These are phyloP conservation scores for Grammatotria lemairii DNA, from an alignment of 2,113 vertebrate species.

Conservation along the genomic window DNA sequence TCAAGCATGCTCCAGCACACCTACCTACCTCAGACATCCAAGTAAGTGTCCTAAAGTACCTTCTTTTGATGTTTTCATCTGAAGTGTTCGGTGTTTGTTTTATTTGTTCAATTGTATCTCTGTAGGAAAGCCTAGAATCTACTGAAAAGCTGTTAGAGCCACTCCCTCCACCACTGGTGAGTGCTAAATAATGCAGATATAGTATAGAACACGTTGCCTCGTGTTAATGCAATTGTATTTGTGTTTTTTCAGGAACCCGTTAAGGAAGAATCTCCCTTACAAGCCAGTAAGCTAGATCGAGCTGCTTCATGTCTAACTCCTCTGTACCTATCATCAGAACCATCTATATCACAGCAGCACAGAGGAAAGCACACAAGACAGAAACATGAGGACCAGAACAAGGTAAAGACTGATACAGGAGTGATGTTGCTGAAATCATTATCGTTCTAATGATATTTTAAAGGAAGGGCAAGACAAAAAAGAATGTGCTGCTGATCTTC, in stretches of 20 bases:
- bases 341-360: constrained; percentile 64
- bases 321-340: constrained; percentile 57
- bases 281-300: background rate
- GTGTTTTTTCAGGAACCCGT: constrained; percentile 50
- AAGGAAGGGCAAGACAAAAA: background rate
- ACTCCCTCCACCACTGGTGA: constrained; percentile 60
- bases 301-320: constrained; percentile 33
- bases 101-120: background rate
- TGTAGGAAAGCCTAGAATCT: constrained; percentile 73
- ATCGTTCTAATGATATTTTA: background rate
- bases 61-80: background rate
- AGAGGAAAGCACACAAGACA: constrained; percentile 59
- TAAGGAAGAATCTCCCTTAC: background rate
- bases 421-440: background rate
- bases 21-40: constrained; percentile 30
- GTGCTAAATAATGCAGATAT: background rate
- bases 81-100: background rate
- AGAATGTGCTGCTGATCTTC: background rate
- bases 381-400: constrained; percentile 34
- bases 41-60: constrained; percentile 49
- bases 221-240: background rate
- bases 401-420: constrained; percentile 13
- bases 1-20: constrained; percentile 53
- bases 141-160: constrained; percentile 76
- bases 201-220: background rate